Percentiles rank a stretch among this genome's conserved stretches.
phyloP scores from a whole-genome alignment of 2,888 invertebrate species.

The Leptinotarsa juncta region DNA sequence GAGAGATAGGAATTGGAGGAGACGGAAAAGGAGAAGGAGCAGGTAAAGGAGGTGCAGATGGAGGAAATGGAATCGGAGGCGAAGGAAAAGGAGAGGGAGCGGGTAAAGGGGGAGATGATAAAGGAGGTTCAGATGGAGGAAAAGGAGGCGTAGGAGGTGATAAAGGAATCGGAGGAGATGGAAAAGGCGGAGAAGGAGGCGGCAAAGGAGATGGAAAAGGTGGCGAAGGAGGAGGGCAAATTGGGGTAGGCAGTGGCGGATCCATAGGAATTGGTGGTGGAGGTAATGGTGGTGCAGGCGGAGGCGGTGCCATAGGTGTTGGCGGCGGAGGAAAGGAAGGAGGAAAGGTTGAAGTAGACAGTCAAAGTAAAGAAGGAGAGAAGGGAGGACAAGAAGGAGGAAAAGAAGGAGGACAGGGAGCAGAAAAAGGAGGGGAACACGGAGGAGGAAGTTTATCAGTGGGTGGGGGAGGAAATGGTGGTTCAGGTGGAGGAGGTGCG shows the following conservation, averaged over 20 bases:
- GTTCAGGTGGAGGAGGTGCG: slow-evolving; percentile 20
- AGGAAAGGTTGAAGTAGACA: neutral
- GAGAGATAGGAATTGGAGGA: too few species aligned
- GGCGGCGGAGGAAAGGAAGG: neutral
- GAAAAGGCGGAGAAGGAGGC: slow-evolving; percentile 21
- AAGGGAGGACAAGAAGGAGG: slow-evolving; percentile 17
- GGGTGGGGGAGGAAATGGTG: slow-evolving; percentile 14
- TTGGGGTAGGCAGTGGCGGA: slow-evolving; percentile 24
- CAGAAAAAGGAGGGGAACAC: neutral
- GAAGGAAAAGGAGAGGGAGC: too few species aligned
- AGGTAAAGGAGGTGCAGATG: too few species aligned
- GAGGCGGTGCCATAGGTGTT: neutral
- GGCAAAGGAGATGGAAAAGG: slow-evolving; percentile 15
- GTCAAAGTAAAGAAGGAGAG: too few species aligned
- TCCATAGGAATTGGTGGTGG: slow-evolving; percentile 9
- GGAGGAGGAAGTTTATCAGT: slow-evolving; percentile 20
- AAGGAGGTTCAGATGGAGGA: too few species aligned
- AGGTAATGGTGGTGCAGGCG: slow-evolving; percentile 2
- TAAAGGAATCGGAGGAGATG: too few species aligned
- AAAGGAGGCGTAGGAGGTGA: too few species aligned
- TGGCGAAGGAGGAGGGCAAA: slow-evolving; percentile 1
- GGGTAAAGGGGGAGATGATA: too few species aligned
- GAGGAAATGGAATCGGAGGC: too few species aligned
- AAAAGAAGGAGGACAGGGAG: slow-evolving; percentile 5
- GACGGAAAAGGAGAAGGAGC: too few species aligned